These are phyloP conservation scores for Pantherophis vulpinus DNA, from an alignment of 2,797 vertebrate genomes.

Conservation along the genomic window DNA sequence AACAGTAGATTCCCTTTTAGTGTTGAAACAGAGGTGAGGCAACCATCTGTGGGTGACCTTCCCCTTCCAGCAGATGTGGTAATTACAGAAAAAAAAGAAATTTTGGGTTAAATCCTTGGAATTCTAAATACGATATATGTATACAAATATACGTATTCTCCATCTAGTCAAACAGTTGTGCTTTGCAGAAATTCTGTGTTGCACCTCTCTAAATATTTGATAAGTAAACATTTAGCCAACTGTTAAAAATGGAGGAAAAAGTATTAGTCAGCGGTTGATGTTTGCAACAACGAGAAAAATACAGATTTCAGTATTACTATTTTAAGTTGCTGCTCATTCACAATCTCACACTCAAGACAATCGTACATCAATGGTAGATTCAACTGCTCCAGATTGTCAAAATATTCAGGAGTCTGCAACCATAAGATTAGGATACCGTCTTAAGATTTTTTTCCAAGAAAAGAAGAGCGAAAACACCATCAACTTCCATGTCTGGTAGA, in stretches of 20 bases:
- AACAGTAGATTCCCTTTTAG: neutral
- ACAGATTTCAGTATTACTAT: constrained; percentile 65
- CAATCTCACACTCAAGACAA: neutral
- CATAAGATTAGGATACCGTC: neutral
- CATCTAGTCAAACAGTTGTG: neutral
- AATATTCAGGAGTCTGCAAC: neutral
- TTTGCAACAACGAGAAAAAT: constrained; percentile 57
- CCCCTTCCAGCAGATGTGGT: neutral
- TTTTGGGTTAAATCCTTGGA: constrained; percentile 1
- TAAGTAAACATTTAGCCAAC: neutral
- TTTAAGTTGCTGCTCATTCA: constrained; percentile 58
- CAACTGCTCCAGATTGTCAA: constrained; percentile 56
- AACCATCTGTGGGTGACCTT: neutral
- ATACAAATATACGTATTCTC: neutral
- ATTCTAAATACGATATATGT: neutral
- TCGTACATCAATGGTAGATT: constrained; percentile 51
- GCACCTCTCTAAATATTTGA: constrained; percentile 20
- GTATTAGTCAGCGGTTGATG: constrained; percentile 29
- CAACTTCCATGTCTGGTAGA: too few species aligned
- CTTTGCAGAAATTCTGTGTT: constrained; percentile 14
- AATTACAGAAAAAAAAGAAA: too few species aligned
- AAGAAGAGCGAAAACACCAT: neutral
- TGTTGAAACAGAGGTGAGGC: neutral
- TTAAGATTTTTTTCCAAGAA: neutral
- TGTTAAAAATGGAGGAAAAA: constrained; percentile 43